These are phyloP conservation scores for Eudasyphora cyanicolor DNA, from an alignment of 2,888 invertebrate genomes.

Conservation along the genomic window DNA sequence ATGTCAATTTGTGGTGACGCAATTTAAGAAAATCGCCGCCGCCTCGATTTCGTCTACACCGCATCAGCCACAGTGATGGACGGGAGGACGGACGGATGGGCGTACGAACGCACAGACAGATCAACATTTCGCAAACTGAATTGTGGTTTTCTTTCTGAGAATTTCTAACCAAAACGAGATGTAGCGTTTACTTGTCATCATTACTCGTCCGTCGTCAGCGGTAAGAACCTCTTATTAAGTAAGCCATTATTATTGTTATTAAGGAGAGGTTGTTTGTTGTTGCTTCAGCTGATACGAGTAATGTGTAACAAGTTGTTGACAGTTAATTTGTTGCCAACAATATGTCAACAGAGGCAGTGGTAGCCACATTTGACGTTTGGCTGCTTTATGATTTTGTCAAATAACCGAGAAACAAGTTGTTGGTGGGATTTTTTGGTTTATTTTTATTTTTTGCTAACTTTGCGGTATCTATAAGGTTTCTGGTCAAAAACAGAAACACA, in stretches of 20 bases:
- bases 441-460: background rate
- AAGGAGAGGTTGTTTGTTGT: slow-evolving; percentile 41
- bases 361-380: background rate
- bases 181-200: background rate
- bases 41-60: slow-evolving; percentile 18
- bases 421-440: background rate
- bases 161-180: background rate
- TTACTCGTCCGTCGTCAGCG: background rate
- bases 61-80: background rate
- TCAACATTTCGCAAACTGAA: slow-evolving; percentile 1
- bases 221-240: slow-evolving; percentile 35
- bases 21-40: slow-evolving; percentile 41
- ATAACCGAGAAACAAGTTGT: slow-evolving; percentile 12
- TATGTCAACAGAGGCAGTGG: background rate
- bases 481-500: background rate
- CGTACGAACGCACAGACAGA: background rate
- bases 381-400: slow-evolving; percentile 7
- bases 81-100: background rate
- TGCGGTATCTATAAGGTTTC: slow-evolving; percentile 27
- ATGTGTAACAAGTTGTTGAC: slow-evolving; percentile 47
- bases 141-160: slow-evolving; percentile 18
- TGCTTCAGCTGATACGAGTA: background rate
- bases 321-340: slow-evolving; percentile 44
- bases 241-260: slow-evolving; percentile 44
- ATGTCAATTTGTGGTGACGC: slow-evolving; percentile 66